These are phyloP conservation scores for Siniperca chuatsi DNA, from an alignment of 2,113 vertebrate species.

Conservation along the genomic window DNA sequence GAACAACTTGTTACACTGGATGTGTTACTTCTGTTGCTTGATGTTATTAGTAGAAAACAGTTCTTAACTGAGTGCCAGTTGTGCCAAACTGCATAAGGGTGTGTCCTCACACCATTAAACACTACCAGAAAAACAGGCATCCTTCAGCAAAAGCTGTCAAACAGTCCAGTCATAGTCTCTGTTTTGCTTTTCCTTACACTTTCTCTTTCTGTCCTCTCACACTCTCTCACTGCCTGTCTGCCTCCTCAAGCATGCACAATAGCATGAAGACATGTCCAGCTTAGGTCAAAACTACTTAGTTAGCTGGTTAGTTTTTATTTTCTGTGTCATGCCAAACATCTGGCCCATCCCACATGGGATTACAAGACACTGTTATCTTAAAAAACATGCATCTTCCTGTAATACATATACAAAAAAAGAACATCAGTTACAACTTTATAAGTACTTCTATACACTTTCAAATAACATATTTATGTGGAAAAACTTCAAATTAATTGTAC, in stretches of 20 bases:
- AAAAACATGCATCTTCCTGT: not conserved
- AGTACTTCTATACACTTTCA: not conserved
- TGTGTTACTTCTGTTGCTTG: not conserved
- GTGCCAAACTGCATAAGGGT: not conserved
- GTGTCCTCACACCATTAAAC: conserved; percentile 23
- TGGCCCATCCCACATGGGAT: not conserved
- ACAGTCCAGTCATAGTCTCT: not conserved
- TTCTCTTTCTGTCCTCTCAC: not conserved
- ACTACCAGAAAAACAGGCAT: conserved; percentile 44
- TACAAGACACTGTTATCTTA: not conserved
- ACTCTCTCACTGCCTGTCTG: not conserved
- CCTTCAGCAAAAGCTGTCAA: conserved; percentile 8
- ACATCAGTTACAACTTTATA: not conserved
- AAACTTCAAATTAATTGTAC: not conserved
- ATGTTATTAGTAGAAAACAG: not conserved
- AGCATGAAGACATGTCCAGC: not conserved
- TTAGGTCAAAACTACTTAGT: not conserved
- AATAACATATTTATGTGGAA: not conserved
- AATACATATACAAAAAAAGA: not conserved
- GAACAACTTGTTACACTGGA: not conserved
- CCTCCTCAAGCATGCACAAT: not conserved
- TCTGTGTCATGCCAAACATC: not conserved
- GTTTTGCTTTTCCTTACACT: not conserved
- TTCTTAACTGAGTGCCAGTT: not conserved
- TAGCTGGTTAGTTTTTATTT: not conserved